phyloP scores from a whole-genome alignment of 1,140 invertebrate species.

The Saccostrea cuccullata region DNA sequence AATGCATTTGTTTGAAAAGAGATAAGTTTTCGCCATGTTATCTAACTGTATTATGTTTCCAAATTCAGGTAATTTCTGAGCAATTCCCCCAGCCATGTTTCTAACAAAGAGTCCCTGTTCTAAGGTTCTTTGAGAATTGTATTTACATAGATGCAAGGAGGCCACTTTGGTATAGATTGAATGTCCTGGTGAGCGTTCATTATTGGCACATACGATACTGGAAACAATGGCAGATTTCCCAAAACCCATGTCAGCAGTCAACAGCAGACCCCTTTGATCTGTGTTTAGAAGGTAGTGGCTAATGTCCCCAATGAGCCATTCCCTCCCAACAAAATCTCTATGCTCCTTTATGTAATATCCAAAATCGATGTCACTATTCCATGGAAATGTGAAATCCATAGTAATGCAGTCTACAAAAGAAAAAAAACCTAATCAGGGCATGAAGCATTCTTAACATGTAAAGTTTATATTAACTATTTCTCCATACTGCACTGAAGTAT shows the following conservation, averaged over 20 bases:
- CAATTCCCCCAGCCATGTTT: not conserved
- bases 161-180: not conserved
- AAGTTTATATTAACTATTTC: too few relatives aligned
- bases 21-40: constrained; percentile 6
- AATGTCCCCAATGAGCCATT: not conserved
- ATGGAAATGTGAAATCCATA: not conserved
- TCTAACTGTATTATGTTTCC: not conserved
- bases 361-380: not conserved
- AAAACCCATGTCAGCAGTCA: not conserved
- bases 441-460: too few relatives aligned
- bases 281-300: not conserved
- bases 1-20: not conserved
- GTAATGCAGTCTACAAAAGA: not conserved
- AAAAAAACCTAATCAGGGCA: too few relatives aligned
- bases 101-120: not conserved
- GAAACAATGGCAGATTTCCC: not conserved
- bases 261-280: not conserved
- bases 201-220: not conserved
- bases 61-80: not conserved
- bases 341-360: not conserved
- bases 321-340: not conserved
- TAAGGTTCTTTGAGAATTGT: not conserved
- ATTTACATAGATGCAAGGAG: not conserved
- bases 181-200: not conserved
- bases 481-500: too few relatives aligned